phyloP scores from a whole-genome alignment of 1,140 invertebrate species.

The Myzus persicae region DNA sequence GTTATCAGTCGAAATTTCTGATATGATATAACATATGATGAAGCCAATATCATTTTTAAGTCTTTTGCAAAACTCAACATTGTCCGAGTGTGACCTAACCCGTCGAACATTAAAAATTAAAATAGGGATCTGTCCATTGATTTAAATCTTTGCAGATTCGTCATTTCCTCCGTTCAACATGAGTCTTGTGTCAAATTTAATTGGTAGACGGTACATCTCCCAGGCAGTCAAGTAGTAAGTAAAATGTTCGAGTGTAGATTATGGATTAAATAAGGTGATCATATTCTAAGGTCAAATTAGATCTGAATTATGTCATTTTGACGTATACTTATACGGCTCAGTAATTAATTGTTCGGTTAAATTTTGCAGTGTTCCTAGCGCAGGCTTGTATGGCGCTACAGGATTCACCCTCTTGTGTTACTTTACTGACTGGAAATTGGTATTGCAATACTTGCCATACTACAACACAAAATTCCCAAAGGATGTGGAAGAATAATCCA shows the following conservation, averaged over 20 bases:
- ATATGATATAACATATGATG: background rate
- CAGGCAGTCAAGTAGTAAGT: slow-evolving; percentile 34
- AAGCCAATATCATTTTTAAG: background rate
- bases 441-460: slow-evolving; percentile 76
- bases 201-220: slow-evolving; percentile 22
- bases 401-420: slow-evolving; percentile 70
- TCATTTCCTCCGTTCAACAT: background rate
- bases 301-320: background rate
- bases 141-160: background rate
- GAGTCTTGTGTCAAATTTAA: slow-evolving; percentile 56
- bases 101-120: background rate
- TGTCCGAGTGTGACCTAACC: background rate
- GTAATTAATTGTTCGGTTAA: background rate
- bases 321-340: background rate
- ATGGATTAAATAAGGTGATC: background rate
- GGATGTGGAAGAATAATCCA: slow-evolving; percentile 43
- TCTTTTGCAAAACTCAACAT: background rate
- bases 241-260: too few species aligned
- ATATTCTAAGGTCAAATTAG: background rate
- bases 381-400: slow-evolving; percentile 70
- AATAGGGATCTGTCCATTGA: background rate
- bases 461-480: slow-evolving; percentile 73
- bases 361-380: slow-evolving; percentile 69
- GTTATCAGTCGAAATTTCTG: background rate
- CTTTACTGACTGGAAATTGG: slow-evolving; percentile 79